Base-by-base conservation (phyloP, 2,888 invertebrate genomes). In the Malthinus flaveolus region DNA sequence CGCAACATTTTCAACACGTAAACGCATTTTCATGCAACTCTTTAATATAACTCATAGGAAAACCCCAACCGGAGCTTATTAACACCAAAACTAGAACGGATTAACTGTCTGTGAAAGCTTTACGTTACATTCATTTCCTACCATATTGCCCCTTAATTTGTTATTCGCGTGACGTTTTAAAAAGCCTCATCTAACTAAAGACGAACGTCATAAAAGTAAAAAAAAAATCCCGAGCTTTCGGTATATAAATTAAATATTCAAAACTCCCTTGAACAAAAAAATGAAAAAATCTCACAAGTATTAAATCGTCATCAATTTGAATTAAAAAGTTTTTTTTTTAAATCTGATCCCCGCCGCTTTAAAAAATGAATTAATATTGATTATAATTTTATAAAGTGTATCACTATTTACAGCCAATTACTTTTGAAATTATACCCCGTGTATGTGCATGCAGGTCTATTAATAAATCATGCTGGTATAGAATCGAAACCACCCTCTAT, bases 361-460 rank as follows among this genome's bases (percentile, higher is more conserved):
- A 47, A 12, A n/a, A 32, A 32, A 37, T 32, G 15, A 42, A 60
- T 54, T 58, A 50, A 62, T 60, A 64, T 64, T 59, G 60, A 64
- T 64, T 57, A 57, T 56, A 42, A 37, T 55, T 52, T 37, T 49
- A 52, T 57, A 58, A 55, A 49, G 51, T 63, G 64, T 67, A 65
- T 59, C 63, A 66, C 68, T 66, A 71, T 70, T 70, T 64, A 69
- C 65, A 62, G 66, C 64, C 68, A 69, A 70, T 70, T 70, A 70
- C 66, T 65, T 67, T 68, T 63, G 66, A 69, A 70, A 71, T 63
- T 65, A 68, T 68, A 67, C 65, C 65, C 60, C 55, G 56, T 62
- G 23, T n/a, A n/a, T 23, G 49, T 64, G 62, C 56, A 56, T 59
- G 59, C 46, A 53, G 44, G 56, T 65, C 66, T 65, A 65, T 68